A percentile compares a stretch with the other conserved stretches of the same genome.
These are phyloP conservation scores for Synanthedon myopaeformis DNA, from an alignment of 2,888 invertebrate genomes.

Conservation along the genomic window DNA sequence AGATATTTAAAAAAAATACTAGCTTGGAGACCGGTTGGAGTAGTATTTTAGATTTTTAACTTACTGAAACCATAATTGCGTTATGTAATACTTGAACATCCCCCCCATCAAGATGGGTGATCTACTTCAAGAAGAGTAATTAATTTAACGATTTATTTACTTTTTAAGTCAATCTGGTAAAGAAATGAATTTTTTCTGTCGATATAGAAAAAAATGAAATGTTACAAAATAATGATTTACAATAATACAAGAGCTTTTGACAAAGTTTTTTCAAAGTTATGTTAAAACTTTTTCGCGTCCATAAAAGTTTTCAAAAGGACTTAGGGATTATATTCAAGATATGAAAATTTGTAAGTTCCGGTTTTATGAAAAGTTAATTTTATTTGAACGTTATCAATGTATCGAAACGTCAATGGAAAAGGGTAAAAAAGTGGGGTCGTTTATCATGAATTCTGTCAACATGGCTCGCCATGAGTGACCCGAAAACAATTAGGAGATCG, in stretches of 20 bases:
- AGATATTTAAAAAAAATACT: no score
- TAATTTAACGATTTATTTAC: no score
- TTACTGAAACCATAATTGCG: no score
- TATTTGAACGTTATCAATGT: slow-evolving; percentile 12
- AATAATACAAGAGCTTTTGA: slow-evolving; percentile 39
- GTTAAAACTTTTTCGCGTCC: slow-evolving; percentile 9
- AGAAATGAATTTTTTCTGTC: no score
- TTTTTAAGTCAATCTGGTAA: no score
- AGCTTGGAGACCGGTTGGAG: no score
- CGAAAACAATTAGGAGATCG: slow-evolving; percentile 67
- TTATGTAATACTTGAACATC: no score
- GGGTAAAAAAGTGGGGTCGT: slow-evolving; percentile 54
- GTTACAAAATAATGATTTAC: slow-evolving; percentile 37
- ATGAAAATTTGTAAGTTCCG: neutral
- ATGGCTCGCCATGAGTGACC: slow-evolving; percentile 50
- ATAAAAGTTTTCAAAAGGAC: no score
- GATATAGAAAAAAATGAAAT: no score
- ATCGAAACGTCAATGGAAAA: slow-evolving; percentile 31
- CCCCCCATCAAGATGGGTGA: no score
- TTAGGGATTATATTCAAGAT: slow-evolving; percentile 1
- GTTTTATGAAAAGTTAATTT: slow-evolving; percentile 15
- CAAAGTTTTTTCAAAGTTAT: slow-evolving; percentile 33
- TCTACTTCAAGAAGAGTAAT: no score
- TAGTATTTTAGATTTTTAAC: no score
- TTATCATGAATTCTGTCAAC: slow-evolving; percentile 62